Base-by-base conservation (phyloP, 2,797 vertebrate species). In the Poliocrania exsul region DNA sequence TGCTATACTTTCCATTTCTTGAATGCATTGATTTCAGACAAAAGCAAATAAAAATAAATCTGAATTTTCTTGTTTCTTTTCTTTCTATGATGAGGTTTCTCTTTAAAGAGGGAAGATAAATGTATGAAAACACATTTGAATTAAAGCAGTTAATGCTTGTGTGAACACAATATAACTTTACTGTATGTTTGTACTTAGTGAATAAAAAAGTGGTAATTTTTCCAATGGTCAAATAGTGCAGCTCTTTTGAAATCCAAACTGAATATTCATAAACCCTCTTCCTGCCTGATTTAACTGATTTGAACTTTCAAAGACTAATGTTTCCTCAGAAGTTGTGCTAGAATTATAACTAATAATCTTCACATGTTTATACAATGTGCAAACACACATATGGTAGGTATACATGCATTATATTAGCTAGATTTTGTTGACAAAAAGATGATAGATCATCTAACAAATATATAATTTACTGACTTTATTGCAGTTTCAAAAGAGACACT, bases 401-500 rank as follows among this genome's bases (percentile, higher is more conserved):
- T 16, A 51, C 20, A 29, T 28, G 7, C 11, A 87, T 82, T 90
- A 20, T 84, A 66, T 77, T 51, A 78, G 21, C 29, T 91, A 42
- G 53, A 69, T 86, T 91, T 84, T 78, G 31, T 90, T 97, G 89
- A 91, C 84, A 96, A 95, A 93, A 96, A 94, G 47, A 90, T 21
- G 70, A 50, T 81, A 85, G 78, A 95, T 82, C 54, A 80, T 93
- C 96, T 82, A 86, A 86, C 56, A 96, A 97, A 95, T 92, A 82
- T 69, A 92, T 95, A 42, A 92, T 81, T 96, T 97, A 47, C 82
- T 93, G 78, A 90, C 86, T 97, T 95, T 96, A 96, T 92, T 96
- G 81, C 95, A 97, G 94, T 96, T 97, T 95, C 96, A 72, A 96
- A 97, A 96, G 86, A 96, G 81, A 92, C 81, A 86, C 71, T 93